Evolutionary conservation across 2,888 invertebrate species (phyloP).

Genomic region (Ophion ventricosus): DNA sequence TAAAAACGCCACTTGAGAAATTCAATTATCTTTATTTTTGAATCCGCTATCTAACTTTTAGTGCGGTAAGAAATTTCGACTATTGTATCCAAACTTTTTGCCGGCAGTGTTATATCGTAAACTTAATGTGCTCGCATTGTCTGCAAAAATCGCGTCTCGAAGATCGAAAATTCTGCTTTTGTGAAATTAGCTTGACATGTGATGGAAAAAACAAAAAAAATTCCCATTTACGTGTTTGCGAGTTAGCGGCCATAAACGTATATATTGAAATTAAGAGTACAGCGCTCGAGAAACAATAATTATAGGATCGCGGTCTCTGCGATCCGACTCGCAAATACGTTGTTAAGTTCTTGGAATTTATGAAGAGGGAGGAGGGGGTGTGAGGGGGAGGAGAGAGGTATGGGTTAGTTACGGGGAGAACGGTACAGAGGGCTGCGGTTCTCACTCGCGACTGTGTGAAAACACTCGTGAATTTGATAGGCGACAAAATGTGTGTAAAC

Average conservation of each 20-base stretch:
- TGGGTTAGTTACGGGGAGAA: conserved; percentile 31
- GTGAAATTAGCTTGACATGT: conserved; percentile 19
- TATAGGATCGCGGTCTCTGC: conserved; percentile 4
- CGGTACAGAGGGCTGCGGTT: conserved; percentile 48
- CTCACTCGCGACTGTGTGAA: conserved; percentile 37
- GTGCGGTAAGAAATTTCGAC: too few species aligned
- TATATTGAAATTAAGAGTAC: conserved; percentile 20
- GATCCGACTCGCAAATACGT: conserved; percentile 35
- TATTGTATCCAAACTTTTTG: too few species aligned
- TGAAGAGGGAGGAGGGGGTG: background rate
- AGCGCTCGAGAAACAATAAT: conserved; percentile 21
- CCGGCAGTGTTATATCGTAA: background rate
- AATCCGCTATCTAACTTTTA: too few species aligned
- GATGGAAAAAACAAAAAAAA: conserved; percentile 10
- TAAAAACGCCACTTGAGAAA: too few species aligned
- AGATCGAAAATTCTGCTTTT: background rate
- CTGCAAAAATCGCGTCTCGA: background rate
- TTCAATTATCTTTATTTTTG: too few species aligned
- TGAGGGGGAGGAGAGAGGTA: background rate
- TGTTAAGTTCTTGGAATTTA: conserved; percentile 51
- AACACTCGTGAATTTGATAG: conserved; percentile 61
- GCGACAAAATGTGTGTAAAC: conserved; percentile 52
- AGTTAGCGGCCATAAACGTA: conserved; percentile 32
- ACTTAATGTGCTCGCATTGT: background rate
- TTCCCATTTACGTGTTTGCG: conserved; percentile 3